Evolutionary conservation across 2,888 invertebrate genomes (phyloP).

Genomic region (Schizotus pectinicornis): DNA sequence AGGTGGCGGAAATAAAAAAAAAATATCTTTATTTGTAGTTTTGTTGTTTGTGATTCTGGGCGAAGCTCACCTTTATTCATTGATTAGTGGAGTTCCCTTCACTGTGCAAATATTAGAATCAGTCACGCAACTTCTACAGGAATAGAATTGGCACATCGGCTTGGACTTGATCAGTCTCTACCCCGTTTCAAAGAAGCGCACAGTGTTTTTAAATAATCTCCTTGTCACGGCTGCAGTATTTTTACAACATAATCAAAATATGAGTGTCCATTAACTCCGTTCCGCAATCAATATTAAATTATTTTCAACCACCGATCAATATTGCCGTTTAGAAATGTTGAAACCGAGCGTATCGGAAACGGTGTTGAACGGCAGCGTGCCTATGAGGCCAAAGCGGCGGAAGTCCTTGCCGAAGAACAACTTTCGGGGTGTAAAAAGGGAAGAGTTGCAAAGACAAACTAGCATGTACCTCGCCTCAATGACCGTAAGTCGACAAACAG

Average conservation of each 20-base stretch:
- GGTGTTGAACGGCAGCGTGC: conserved; percentile 38
- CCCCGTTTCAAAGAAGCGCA: conserved; percentile 30
- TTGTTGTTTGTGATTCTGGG: too few relatives aligned
- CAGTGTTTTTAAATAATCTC: conserved; percentile 1
- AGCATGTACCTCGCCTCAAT: conserved; percentile 76
- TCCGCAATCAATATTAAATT: not conserved
- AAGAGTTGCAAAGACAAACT: conserved; percentile 75
- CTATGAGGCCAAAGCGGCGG: conserved; percentile 29
- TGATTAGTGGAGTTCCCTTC: not conserved
- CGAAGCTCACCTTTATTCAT: not conserved
- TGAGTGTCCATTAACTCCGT: conserved; percentile 6
- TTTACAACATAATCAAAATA: conserved; percentile 15
- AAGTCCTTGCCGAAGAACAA: conserved; percentile 66
- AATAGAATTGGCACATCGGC: conserved; percentile 53
- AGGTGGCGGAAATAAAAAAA: too few relatives aligned
- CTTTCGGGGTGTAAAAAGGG: conserved; percentile 81
- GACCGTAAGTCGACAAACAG: conserved; percentile 71
- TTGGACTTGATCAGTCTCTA: conserved; percentile 40
- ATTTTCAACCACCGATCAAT: not conserved
- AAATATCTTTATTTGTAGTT: too few relatives aligned
- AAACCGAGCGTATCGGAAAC: conserved; percentile 42
- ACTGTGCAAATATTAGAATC: conserved; percentile 18
- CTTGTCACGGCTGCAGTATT: not conserved
- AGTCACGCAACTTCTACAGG: conserved; percentile 43
- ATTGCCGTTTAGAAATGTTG: conserved; percentile 37